These are phyloP conservation scores for Campylorhamphus procurvoides DNA, from an alignment of 2,113 vertebrate species.

Conservation along the genomic window DNA sequence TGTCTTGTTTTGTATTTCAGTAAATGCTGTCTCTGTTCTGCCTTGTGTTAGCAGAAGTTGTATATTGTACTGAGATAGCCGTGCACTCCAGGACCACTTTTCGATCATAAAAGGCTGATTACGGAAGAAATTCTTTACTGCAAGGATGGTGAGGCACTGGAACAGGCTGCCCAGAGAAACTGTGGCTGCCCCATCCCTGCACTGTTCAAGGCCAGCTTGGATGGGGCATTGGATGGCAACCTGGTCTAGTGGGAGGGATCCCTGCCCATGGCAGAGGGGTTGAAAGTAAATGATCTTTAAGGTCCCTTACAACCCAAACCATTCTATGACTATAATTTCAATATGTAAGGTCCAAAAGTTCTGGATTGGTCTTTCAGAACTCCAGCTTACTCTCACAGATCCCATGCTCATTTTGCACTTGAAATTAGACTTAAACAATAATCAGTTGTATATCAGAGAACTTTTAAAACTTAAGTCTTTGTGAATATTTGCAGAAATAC, in stretches of 20 bases:
- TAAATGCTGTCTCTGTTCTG: neutral
- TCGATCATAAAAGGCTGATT: neutral
- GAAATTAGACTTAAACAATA: neutral
- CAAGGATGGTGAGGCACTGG: accelerated
- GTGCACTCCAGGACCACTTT: neutral
- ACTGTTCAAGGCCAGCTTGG: neutral
- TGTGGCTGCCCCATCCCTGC: neutral
- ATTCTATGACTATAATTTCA: neutral
- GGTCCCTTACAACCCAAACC: neutral
- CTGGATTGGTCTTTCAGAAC: neutral
- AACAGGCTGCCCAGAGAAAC: neutral
- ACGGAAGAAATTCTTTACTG: neutral
- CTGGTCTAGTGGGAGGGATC: neutral
- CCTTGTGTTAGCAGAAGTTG: neutral
- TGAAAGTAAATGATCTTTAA: neutral
- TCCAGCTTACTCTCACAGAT: neutral
- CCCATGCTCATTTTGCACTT: neutral
- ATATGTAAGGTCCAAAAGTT: accelerated
- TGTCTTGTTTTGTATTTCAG: neutral
- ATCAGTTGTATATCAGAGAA: neutral
- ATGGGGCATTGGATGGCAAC: neutral
- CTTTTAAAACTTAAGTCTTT: neutral
- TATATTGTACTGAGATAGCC: neutral
- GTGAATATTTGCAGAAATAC: neutral
- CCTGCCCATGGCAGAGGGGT: neutral